Conservation (phyloP, 2,888 invertebrate species). For the Aleiodes testaceus region DNA sequence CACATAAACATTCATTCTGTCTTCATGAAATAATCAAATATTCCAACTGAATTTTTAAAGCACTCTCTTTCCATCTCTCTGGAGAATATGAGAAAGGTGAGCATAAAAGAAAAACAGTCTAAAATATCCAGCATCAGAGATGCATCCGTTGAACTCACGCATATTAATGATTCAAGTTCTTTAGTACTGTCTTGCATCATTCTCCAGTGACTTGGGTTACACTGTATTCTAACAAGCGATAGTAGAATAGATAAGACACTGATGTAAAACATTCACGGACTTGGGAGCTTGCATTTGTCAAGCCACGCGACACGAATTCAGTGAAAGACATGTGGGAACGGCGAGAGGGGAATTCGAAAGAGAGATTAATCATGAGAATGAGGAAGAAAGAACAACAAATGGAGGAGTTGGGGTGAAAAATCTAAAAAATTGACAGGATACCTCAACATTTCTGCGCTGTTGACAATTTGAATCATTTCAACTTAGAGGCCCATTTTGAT, state of each 20-base stretch:
- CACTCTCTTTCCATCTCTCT: no score
- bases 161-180: constrained; percentile 21
- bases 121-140: neutral
- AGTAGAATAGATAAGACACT: constrained; percentile 6
- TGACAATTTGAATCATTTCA: no score
- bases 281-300: neutral
- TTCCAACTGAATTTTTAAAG: no score
- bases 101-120: neutral
- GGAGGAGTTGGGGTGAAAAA: no score
- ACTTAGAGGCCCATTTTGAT: no score
- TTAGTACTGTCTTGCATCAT: constrained; percentile 8
- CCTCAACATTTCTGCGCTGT: no score
- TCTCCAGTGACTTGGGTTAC: neutral
- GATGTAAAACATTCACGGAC: constrained; percentile 3
- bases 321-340: neutral
- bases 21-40: no score
- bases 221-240: constrained; percentile 17
- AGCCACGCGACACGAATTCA: constrained; percentile 13
- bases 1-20: no score
- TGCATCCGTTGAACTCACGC: constrained; percentile 16
- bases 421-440: neutral
- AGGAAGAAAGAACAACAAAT: neutral
- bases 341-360: no score
- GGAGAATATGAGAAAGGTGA: no score
- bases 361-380: neutral